Base-by-base conservation (phyloP, 1,140 invertebrate species). In the Daktulosphaira vitifoliae region DNA sequence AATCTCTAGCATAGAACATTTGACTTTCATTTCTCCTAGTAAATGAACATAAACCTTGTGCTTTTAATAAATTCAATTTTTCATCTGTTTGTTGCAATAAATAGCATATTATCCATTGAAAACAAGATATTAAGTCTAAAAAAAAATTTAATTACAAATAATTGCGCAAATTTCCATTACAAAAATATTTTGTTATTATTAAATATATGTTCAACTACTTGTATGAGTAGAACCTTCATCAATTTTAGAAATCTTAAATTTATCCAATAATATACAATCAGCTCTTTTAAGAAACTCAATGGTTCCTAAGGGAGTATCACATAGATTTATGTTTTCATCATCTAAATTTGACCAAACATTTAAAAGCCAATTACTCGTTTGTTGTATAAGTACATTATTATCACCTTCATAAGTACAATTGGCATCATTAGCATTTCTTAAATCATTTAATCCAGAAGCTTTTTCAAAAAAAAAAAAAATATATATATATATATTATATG, bases 361-460 rank as follows among this genome's bases (percentile, higher is more conserved):
- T 4, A 71, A 64, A 5, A 94, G 76, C 86, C 88, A 92, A 75
- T 97, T 97, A 73, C 88, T 90, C 0, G 92, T 85, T 80, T 98
- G 95, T 73, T 97, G 94, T 9, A 92, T 82, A 6, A 98, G 78
- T 42, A 98, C 91, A 76, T 94, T 94, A 76, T 95, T 96, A 75
- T 98, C 94, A 5, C 94, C 95, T 78, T 98, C 94, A 71, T 96
- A 97, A 0, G 93, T 97, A 68, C 87, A 87, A 69, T 90, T 91
- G 0, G 91, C 88, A 78, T 98, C 94, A 76, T 95, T 86, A 74
- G 94, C 87, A 76, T 86, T 84, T 64, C 90, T 81, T 49, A 96
- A 76, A 66, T 88, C 83, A n/a, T 88, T 88, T 46, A 96, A 76
- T 69, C 89, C 81, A 65, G 88, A 79, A n/a, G 83, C 87, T 81